phyloP scores from a whole-genome alignment of 1,140 invertebrate species.

The Ips nitidus region DNA sequence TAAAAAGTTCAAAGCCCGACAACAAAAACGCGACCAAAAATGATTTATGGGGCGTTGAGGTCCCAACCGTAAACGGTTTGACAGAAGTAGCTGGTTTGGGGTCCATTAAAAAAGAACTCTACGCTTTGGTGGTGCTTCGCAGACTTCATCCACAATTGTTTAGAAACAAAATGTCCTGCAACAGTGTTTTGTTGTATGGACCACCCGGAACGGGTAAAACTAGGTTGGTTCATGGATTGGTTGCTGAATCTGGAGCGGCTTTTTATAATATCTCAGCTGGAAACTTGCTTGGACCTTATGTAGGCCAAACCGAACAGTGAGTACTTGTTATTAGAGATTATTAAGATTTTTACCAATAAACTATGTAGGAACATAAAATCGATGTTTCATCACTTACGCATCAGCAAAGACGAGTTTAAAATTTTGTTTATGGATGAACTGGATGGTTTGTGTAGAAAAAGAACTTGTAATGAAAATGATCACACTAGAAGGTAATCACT shows the following conservation, averaged over 20 bases:
- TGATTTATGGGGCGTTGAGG: conserved; percentile 21
- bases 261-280: conserved; percentile 59
- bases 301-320: conserved; percentile 64
- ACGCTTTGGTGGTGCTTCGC: conserved; percentile 42
- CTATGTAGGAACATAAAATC: conserved; percentile 22
- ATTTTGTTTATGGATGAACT: conserved; percentile 65
- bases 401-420: conserved; percentile 45
- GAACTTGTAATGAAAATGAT: conserved; percentile 56
- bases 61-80: conserved; percentile 42
- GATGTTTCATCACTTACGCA: conserved; percentile 54
- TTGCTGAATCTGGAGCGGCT: conserved; percentile 55
- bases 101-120: conserved; percentile 27
- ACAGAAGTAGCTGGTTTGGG: conserved; percentile 43
- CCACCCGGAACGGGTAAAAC: conserved; percentile 75
- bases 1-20: too few species aligned
- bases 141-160: conserved; percentile 48
- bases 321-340: conserved; percentile 17
- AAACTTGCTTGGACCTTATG: conserved; percentile 58
- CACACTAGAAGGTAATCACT: conserved; percentile 51
- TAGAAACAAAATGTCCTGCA: conserved; percentile 42
- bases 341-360: conserved; percentile 4
- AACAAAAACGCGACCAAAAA: too few species aligned
- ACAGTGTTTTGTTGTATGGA: conserved; percentile 67
- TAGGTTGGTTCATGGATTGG: conserved; percentile 60
- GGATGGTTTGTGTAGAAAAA: conserved; percentile 59